phyloP scores from a whole-genome alignment of 1,140 invertebrate species.

The Drosophila hydei region DNA sequence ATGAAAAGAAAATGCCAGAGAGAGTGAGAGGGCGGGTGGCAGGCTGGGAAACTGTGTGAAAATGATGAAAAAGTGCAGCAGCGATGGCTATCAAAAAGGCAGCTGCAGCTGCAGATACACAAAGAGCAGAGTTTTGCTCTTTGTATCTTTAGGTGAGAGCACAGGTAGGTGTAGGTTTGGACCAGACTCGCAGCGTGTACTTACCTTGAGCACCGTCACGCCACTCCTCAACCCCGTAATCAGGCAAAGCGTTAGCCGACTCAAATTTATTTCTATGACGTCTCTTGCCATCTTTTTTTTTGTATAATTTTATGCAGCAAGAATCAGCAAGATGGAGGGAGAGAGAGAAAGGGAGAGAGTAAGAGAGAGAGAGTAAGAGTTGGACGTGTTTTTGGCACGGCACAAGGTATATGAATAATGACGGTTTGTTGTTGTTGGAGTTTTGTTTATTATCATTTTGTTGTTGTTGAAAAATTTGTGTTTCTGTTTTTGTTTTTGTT shows the following conservation, averaged over 20 bases:
- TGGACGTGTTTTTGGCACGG: conserved; percentile 25
- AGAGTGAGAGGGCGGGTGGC: neutral
- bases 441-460: conserved; percentile 44
- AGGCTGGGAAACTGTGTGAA: conserved; percentile 35
- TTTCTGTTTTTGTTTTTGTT: conserved; percentile 10
- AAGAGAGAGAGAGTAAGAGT: conserved; percentile 36
- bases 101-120: conserved; percentile 25
- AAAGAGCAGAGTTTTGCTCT: neutral
- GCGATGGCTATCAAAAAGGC: conserved; percentile 61
- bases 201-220: conserved; percentile 83
- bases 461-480: conserved; percentile 9
- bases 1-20: conserved; percentile 64
- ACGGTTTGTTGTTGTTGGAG: conserved; percentile 40
- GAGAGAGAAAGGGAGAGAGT: conserved; percentile 15
- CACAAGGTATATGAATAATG: conserved; percentile 60
- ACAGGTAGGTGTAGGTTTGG: neutral
- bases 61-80: conserved; percentile 64
- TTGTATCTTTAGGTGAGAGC: neutral
- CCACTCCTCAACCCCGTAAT: conserved; percentile 84
- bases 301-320: conserved; percentile 72
- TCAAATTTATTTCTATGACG: conserved; percentile 84
- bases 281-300: conserved; percentile 79
- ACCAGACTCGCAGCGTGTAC: conserved; percentile 44
- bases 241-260: conserved; percentile 80
- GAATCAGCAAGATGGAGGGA: conserved; percentile 52